A percentile compares a stretch with the other conserved stretches of the same genome.
These are phyloP conservation scores for Cephalopholis sonnerati DNA, from an alignment of 2,113 vertebrate genomes.

Conservation along the genomic window DNA sequence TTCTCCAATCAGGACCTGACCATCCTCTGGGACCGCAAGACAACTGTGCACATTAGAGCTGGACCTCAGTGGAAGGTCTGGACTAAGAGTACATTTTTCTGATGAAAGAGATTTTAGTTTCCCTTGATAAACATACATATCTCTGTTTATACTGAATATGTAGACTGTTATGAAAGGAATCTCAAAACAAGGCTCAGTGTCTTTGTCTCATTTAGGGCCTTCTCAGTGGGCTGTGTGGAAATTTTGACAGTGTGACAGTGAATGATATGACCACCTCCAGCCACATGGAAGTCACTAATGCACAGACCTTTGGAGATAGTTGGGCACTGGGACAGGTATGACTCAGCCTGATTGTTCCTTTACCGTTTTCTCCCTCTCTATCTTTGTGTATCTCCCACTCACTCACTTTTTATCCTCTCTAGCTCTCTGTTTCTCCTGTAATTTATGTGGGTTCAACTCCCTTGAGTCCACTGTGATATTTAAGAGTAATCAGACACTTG, in stretches of 20 bases:
- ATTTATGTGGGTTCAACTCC: slow-evolving; percentile 60
- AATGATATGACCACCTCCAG: slow-evolving; percentile 98
- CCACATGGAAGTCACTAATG: slow-evolving; percentile 96
- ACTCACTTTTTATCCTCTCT: slow-evolving; percentile 28
- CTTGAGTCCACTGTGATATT: slow-evolving; percentile 75
- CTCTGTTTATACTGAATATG: no score
- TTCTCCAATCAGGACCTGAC: slow-evolving; percentile 93
- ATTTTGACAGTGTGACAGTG: slow-evolving; percentile 97
- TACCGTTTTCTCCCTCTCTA: slow-evolving; percentile 37
- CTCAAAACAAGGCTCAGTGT: background rate
- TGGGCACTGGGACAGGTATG: slow-evolving; percentile 96
- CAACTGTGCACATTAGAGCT: slow-evolving; percentile 94
- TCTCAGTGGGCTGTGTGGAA: slow-evolving; percentile 94
- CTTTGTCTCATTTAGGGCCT: slow-evolving; percentile 84
- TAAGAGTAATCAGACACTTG: slow-evolving; percentile 79
- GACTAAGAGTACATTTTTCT: background rate
- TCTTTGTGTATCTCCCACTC: slow-evolving; percentile 43
- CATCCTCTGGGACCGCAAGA: slow-evolving; percentile 97
- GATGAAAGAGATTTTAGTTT: background rate
- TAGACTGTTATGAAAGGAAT: slow-evolving; percentile 8
- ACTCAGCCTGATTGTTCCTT: slow-evolving; percentile 43
- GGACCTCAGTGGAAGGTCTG: slow-evolving; percentile 96
- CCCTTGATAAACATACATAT: background rate
- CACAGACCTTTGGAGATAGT: slow-evolving; percentile 97
- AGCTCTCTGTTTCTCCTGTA: slow-evolving; percentile 37